Conservation (phyloP, 2,888 invertebrate species). For the Drosophila merina region DNA sequence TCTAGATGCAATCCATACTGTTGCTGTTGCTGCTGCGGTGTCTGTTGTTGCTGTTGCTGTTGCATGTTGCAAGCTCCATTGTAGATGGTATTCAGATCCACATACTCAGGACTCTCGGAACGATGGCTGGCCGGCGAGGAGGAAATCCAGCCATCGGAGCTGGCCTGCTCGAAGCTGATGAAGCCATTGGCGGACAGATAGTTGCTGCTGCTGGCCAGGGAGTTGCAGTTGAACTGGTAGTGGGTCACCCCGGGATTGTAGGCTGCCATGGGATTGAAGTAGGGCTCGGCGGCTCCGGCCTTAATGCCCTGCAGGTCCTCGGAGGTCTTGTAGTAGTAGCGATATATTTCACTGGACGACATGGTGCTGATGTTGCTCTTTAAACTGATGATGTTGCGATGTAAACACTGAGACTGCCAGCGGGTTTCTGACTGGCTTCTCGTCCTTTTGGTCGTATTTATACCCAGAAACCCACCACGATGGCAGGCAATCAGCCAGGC, state of each 20-base stretch:
- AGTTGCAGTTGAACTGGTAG: constrained; percentile 73
- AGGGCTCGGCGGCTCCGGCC: constrained; percentile 70
- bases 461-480: constrained; percentile 63
- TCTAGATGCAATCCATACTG: constrained; percentile 25
- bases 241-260: constrained; percentile 76
- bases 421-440: constrained; percentile 69
- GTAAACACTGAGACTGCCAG: constrained; percentile 60
- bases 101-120: constrained; percentile 83
- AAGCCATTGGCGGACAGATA: constrained; percentile 79
- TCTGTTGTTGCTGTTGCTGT: constrained; percentile 34
- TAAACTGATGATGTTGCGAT: constrained; percentile 5
- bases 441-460: constrained; percentile 77
- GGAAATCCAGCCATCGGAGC: constrained; percentile 84
- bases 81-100: constrained; percentile 82
- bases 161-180: constrained; percentile 83
- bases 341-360: constrained; percentile 84
- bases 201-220: constrained; percentile 65
- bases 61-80: constrained; percentile 65
- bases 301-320: constrained; percentile 83
- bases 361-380: constrained; percentile 50
- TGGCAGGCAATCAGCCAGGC: constrained; percentile 12
- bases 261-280: constrained; percentile 83
- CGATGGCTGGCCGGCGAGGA: constrained; percentile 84
- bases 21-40: constrained; percentile 32
- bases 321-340: constrained; percentile 83